phyloP scores from a whole-genome alignment of 2,888 invertebrate species.

The Notodonta dromedarius region DNA sequence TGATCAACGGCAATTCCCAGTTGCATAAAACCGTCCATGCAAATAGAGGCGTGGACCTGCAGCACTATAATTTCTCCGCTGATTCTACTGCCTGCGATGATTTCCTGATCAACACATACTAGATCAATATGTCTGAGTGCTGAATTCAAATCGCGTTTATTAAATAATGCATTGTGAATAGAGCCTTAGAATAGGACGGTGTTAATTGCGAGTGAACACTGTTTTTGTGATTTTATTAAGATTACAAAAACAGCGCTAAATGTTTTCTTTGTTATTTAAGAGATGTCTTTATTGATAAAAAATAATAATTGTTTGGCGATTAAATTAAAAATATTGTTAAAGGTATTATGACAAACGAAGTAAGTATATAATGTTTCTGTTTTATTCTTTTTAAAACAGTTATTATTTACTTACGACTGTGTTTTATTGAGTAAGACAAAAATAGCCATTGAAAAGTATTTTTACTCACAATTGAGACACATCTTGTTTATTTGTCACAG shows the following conservation, averaged over 20 bases:
- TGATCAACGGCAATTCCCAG: slow-evolving; percentile 52
- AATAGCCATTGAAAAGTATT: too few relatives aligned
- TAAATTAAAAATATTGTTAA: too few relatives aligned
- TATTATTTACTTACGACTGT: too few relatives aligned
- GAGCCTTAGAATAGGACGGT: not conserved
- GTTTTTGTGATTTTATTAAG: not conserved
- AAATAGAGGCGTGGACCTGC: slow-evolving; percentile 50
- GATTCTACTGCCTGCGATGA: slow-evolving; percentile 53
- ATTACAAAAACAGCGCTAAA: too few relatives aligned
- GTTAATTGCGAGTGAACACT: not conserved
- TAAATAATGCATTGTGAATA: too few relatives aligned
- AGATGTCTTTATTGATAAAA: too few relatives aligned
- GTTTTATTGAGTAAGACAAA: not conserved
- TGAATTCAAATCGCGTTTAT: slow-evolving; percentile 21
- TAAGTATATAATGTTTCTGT: too few relatives aligned
- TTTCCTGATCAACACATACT: slow-evolving; percentile 55
- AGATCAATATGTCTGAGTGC: slow-evolving; percentile 66
- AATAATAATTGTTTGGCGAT: too few relatives aligned
- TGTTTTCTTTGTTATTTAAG: too few relatives aligned
- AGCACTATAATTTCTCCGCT: slow-evolving; percentile 48
- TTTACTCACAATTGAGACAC: slow-evolving; percentile 23
- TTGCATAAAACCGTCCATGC: slow-evolving; percentile 52
- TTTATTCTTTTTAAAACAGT: too few relatives aligned
- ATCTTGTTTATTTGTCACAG: slow-evolving; percentile 13
- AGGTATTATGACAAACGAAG: too few relatives aligned